A percentile compares a stretch with the other conserved stretches of the same genome.
Evolutionary conservation across 2,113 vertebrate genomes (phyloP).

Genomic region (Zeus faber): DNA sequence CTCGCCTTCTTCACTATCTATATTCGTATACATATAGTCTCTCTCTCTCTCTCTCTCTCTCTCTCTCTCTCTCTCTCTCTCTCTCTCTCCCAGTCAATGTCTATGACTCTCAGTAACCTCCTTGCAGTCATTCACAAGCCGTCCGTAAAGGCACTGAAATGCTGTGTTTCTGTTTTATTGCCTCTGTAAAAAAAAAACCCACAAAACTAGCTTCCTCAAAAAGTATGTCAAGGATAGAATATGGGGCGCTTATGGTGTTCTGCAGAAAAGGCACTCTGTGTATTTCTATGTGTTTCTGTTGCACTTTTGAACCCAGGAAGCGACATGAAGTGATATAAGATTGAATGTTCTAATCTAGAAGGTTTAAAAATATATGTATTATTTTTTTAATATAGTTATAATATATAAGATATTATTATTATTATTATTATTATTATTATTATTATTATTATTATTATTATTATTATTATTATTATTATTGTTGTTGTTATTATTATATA

Average conservation of each 20-base stretch:
- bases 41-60: not conserved
- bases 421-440: too few relatives aligned
- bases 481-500: too few relatives aligned
- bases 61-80: not conserved
- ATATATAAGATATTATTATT: too few relatives aligned
- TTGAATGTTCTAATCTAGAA: too few relatives aligned
- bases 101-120: not conserved
- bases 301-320: too few relatives aligned
- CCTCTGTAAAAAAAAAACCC: constrained; percentile 23
- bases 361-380: too few relatives aligned
- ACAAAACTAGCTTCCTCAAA: constrained; percentile 36
- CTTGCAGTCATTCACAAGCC: constrained; percentile 10
- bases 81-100: not conserved
- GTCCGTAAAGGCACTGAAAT: constrained; percentile 5
- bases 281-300: too few relatives aligned
- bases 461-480: too few relatives aligned
- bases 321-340: too few relatives aligned
- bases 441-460: too few relatives aligned
- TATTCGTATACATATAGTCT: not conserved
- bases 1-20: not conserved
- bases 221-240: constrained; percentile 19
- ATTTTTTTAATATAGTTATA: too few relatives aligned
- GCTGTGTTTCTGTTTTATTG: constrained; percentile 32
- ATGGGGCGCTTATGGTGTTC: not conserved
- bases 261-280: not conserved